Conservation (phyloP, 2,113 vertebrate genomes). For the Lanius ludovicianus region DNA sequence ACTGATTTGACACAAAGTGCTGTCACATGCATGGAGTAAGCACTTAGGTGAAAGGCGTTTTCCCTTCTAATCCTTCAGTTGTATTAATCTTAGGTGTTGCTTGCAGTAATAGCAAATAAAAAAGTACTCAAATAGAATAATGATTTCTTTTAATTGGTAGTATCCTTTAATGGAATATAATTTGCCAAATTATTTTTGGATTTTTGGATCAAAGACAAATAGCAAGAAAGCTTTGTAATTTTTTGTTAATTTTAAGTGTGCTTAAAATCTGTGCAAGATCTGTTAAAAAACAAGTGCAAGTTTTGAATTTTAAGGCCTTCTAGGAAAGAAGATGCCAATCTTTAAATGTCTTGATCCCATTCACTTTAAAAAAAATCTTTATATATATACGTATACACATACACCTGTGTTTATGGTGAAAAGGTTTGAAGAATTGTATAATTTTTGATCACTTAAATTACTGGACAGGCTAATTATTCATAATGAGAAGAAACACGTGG, state of each 20-base stretch:
- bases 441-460: background rate
- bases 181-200: background rate
- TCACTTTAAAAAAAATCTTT: background rate
- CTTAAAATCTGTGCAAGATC: background rate
- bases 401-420: background rate
- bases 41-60: background rate
- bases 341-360: background rate
- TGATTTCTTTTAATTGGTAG: background rate
- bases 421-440: background rate
- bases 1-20: background rate
- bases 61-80: background rate
- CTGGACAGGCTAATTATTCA: background rate
- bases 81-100: background rate
- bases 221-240: background rate
- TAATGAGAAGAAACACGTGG: background rate
- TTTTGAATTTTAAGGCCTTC: background rate
- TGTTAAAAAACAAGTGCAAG: background rate
- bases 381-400: background rate
- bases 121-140: background rate
- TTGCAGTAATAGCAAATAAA: background rate
- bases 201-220: background rate
- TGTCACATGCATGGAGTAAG: background rate
- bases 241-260: background rate
- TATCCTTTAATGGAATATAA: background rate
- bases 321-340: background rate